A percentile compares a stretch with the other conserved stretches of the same genome.
These are phyloP conservation scores for Petrocephalus schoutedeni DNA, from an alignment of 2,797 vertebrate species.

Conservation along the genomic window DNA sequence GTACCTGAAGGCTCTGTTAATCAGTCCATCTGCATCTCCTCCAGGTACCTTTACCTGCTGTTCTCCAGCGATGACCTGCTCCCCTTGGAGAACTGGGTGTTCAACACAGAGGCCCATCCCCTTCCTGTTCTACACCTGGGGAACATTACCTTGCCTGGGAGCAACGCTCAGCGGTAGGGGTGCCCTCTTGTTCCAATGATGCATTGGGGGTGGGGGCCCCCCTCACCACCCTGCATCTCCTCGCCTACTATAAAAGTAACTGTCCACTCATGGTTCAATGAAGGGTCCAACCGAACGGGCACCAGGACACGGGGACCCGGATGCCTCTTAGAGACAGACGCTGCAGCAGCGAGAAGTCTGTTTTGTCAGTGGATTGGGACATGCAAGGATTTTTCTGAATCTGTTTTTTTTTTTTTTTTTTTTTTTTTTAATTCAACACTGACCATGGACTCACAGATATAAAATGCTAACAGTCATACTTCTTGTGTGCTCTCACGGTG, in stretches of 20 bases:
- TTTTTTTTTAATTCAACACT: not conserved
- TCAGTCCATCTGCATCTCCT: not conserved
- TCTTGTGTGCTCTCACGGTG: slow-evolving; percentile 11
- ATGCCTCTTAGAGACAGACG: not conserved
- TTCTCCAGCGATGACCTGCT: slow-evolving; percentile 94
- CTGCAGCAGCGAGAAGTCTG: not conserved
- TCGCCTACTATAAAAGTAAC: not conserved
- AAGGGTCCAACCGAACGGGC: not conserved
- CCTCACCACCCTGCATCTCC: not conserved
- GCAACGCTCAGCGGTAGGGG: slow-evolving; percentile 75
- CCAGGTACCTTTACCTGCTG: slow-evolving; percentile 93
- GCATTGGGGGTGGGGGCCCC: not conserved
- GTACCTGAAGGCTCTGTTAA: slow-evolving; percentile 3
- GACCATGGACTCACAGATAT: not conserved
- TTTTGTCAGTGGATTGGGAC: not conserved
- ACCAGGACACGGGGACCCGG: not conserved
- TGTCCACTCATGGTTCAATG: not conserved
- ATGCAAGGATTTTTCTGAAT: slow-evolving; percentile 8
- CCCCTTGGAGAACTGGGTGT: slow-evolving; percentile 94
- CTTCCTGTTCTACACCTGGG: slow-evolving; percentile 88
- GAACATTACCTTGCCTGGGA: slow-evolving; percentile 90
- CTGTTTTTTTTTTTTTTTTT: not conserved
- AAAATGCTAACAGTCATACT: not conserved
- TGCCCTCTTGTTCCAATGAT: not conserved
- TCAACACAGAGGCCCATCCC: slow-evolving; percentile 97